phyloP scores from a whole-genome alignment of 2,888 invertebrate species.

The Spilosoma lubricipeda region DNA sequence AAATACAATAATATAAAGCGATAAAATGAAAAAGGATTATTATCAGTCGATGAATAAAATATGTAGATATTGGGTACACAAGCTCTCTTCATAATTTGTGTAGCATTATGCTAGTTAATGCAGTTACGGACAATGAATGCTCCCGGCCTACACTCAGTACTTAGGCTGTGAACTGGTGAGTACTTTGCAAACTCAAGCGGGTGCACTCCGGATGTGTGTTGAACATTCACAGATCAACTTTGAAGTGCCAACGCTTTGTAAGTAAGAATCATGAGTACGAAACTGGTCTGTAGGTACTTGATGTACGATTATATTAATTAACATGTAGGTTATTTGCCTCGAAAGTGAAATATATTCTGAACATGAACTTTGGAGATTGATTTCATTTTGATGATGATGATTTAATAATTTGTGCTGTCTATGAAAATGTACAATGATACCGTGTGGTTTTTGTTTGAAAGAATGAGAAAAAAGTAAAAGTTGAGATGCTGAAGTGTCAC shows the following conservation, averaged over 20 bases:
- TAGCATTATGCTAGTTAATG: conserved; percentile 16
- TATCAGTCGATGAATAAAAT: not conserved
- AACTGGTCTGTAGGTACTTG: conserved; percentile 20
- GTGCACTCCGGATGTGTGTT: conserved; percentile 40
- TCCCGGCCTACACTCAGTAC: conserved; percentile 24
- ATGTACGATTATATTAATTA: conserved; percentile 7
- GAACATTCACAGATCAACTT: conserved; percentile 51
- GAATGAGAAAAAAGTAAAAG: not conserved
- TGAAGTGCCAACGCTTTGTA: conserved; percentile 39
- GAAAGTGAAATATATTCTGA: not conserved
- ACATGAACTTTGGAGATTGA: not conserved
- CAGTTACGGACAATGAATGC: conserved; percentile 33
- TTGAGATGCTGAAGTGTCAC: not conserved
- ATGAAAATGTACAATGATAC: not conserved
- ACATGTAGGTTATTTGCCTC: not conserved
- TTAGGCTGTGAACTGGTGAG: conserved; percentile 15
- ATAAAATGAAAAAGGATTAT: not conserved
- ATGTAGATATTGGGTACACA: not conserved
- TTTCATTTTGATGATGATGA: not conserved
- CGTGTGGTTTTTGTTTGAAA: not conserved
- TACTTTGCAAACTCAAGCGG: conserved; percentile 45
- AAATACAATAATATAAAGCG: not conserved
- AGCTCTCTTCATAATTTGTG: not conserved
- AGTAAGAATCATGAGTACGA: conserved; percentile 29
- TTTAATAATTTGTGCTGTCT: not conserved